Evolutionary conservation across 2,113 vertebrate genomes (phyloP).

Genomic region (Hirundichthys speculiger): DNA sequence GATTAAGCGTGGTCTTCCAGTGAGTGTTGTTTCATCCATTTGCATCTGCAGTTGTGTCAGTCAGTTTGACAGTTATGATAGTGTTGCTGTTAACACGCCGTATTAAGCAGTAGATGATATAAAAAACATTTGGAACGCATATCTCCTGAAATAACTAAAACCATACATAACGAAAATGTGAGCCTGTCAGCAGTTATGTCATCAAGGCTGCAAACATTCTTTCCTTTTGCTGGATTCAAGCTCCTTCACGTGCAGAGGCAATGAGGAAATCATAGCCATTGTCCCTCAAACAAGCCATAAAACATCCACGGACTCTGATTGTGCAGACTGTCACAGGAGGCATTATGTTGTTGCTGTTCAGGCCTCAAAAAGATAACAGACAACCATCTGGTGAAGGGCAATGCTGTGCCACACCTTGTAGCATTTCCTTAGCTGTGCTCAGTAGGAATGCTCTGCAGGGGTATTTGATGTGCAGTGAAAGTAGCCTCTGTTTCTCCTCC

Average conservation of each 20-base stretch:
- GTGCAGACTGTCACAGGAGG: slow-evolving; percentile 33
- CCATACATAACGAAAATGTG: slow-evolving; percentile 2
- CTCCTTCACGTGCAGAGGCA: slow-evolving; percentile 19
- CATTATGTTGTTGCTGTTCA: slow-evolving; percentile 43
- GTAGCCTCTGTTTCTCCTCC: slow-evolving; percentile 4
- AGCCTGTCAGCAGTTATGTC: neutral
- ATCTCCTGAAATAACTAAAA: neutral
- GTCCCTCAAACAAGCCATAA: slow-evolving; percentile 38
- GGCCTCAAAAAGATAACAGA: slow-evolving; percentile 43
- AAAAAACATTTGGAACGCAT: neutral
- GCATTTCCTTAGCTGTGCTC: slow-evolving; percentile 15
- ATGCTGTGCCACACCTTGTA: slow-evolving; percentile 11
- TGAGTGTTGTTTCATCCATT: neutral
- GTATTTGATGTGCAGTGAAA: slow-evolving; percentile 7
- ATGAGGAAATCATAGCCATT: slow-evolving; percentile 47
- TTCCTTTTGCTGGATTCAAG: slow-evolving; percentile 14
- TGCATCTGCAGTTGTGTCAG: neutral
- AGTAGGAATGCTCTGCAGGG: neutral
- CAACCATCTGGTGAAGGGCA: slow-evolving; percentile 32
- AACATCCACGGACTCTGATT: slow-evolving; percentile 39
- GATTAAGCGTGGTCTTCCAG: no score
- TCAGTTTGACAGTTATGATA: slow-evolving; percentile 5
- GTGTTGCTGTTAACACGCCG: neutral
- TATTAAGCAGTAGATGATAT: neutral
- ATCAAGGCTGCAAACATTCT: slow-evolving; percentile 14